Evolutionary conservation across 2,113 vertebrate species (phyloP).

Genomic region (Enhydra lutris): DNA sequence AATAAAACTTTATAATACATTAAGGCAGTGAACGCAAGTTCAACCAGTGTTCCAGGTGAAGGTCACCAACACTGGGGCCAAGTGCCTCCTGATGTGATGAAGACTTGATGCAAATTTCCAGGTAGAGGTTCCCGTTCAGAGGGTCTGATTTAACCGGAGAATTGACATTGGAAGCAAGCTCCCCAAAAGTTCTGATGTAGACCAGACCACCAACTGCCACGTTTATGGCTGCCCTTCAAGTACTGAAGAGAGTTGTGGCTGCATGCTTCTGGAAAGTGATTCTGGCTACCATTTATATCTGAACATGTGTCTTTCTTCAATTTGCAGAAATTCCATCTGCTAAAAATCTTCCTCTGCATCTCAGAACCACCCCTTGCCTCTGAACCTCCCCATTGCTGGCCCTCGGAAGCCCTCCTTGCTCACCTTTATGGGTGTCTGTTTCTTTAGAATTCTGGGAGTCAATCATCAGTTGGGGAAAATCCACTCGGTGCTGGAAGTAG

Average conservation of each 20-base stretch:
- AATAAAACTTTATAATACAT: too few relatives aligned
- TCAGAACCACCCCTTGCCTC: accelerated
- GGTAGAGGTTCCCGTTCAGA: too few relatives aligned
- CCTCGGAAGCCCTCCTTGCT: not conserved
- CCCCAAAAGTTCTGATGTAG: too few relatives aligned
- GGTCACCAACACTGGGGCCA: too few relatives aligned
- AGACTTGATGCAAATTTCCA: too few relatives aligned
- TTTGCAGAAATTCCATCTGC: not conserved
- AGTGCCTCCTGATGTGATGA: too few relatives aligned
- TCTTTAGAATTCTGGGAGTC: constrained; percentile 82
- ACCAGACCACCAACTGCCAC: not conserved
- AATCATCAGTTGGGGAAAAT: constrained; percentile 91
- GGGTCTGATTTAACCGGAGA: too few relatives aligned
- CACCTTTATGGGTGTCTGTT: constrained; percentile 72
- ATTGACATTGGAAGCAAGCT: too few relatives aligned
- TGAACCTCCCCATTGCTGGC: not conserved
- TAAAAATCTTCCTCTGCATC: not conserved
- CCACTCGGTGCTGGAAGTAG: constrained; percentile 83
- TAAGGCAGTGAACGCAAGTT: too few relatives aligned
- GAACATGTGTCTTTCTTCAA: not conserved
- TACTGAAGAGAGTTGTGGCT: not conserved
- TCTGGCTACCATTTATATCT: not conserved
- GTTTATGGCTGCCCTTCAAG: not conserved
- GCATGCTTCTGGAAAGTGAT: not conserved
- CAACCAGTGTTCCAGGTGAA: too few relatives aligned